These are phyloP conservation scores for Platichthys flesus DNA, from an alignment of 2,113 vertebrate species.

Conservation along the genomic window DNA sequence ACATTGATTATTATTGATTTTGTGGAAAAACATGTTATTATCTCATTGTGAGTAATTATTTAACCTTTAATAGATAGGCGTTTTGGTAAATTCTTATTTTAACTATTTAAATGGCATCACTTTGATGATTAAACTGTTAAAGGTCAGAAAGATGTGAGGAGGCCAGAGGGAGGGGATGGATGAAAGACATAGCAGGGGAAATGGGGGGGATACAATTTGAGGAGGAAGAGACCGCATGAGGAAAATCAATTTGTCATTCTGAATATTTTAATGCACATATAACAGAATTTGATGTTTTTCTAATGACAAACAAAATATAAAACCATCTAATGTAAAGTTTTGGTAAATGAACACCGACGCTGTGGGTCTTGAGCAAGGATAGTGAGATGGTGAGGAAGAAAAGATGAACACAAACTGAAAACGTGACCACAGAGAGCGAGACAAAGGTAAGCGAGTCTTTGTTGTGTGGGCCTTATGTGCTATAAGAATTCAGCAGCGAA, in stretches of 20 bases:
- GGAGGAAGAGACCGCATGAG: neutral
- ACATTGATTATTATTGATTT: constrained; percentile 47
- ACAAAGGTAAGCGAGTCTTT: constrained; percentile 61
- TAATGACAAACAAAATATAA: neutral
- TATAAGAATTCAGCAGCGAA: constrained; percentile 50
- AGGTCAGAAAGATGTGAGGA: constrained; percentile 55
- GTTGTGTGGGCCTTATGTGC: constrained; percentile 68
- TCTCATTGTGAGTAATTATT: constrained; percentile 35
- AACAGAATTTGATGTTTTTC: constrained; percentile 4
- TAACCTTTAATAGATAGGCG: constrained; percentile 36
- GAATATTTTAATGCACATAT: neutral
- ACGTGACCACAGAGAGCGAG: constrained; percentile 22
- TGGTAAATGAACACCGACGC: neutral
- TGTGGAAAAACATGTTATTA: neutral
- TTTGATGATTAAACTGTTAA: constrained; percentile 52
- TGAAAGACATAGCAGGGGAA: constrained; percentile 1
- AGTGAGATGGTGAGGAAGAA: neutral
- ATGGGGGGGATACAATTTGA: neutral
- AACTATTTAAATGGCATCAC: constrained; percentile 46
- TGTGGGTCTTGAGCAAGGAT: no score
- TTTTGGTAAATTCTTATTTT: constrained; percentile 46
- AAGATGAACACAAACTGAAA: constrained; percentile 13
- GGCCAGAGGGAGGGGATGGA: constrained; percentile 3
- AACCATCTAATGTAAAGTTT: neutral
- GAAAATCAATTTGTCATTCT: neutral